Evolutionary conservation across 2,113 vertebrate species (phyloP).

Genomic region (Hiodon alosoides): DNA sequence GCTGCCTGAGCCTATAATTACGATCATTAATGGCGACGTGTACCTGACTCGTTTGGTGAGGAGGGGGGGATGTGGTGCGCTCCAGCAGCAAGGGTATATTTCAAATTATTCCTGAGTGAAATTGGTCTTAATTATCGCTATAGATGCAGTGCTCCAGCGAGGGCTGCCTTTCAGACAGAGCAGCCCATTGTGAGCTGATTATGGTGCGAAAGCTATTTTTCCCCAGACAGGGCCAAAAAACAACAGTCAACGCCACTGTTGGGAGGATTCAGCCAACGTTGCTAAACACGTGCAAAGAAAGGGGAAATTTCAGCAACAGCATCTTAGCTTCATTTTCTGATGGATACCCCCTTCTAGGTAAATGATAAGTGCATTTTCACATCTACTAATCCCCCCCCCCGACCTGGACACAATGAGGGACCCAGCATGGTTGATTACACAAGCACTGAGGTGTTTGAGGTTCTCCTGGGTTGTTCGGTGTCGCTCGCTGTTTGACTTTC

Average conservation of each 20-base stretch:
- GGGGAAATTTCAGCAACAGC: background rate
- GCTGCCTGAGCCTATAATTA: slow-evolving; percentile 37
- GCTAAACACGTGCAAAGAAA: background rate
- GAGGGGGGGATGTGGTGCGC: background rate
- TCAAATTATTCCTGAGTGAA: slow-evolving; percentile 8
- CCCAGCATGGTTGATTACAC: slow-evolving; percentile 68
- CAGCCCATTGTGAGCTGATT: background rate
- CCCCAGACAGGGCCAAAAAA: background rate
- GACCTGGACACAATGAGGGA: slow-evolving; percentile 66
- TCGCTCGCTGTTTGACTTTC: too few relatives aligned
- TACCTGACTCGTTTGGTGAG: slow-evolving; percentile 20
- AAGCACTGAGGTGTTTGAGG: too few relatives aligned
- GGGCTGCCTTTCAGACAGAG: background rate
- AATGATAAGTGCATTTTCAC: slow-evolving; percentile 2
- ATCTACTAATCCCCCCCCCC: slow-evolving; percentile 46
- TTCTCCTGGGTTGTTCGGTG: too few relatives aligned
- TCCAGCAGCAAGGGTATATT: background rate
- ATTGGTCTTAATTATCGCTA: slow-evolving; percentile 19
- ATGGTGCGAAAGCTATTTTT: background rate
- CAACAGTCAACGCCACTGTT: too few relatives aligned
- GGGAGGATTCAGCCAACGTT: too few relatives aligned
- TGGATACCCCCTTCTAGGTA: background rate
- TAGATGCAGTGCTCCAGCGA: background rate
- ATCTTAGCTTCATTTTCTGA: background rate
- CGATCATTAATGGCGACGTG: slow-evolving; percentile 27